Conservation (phyloP, 2,113 vertebrate species). For the Toxotes chatareus region DNA sequence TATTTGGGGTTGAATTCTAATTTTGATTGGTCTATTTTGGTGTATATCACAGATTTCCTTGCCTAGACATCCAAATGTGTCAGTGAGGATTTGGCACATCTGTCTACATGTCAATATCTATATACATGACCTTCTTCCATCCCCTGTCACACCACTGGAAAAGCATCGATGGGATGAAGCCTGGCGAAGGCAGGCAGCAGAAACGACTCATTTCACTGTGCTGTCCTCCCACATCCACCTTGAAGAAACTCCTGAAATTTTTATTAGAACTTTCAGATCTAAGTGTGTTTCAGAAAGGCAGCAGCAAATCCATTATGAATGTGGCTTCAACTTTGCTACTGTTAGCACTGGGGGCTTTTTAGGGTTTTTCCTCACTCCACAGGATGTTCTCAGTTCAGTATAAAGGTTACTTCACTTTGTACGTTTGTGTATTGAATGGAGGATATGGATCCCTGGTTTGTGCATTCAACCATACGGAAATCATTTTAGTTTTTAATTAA, state of each 20-base stretch:
- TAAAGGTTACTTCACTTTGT: neutral
- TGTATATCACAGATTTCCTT: neutral
- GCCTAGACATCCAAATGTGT: neutral
- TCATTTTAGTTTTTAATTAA: neutral
- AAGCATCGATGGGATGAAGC: conserved; percentile 33
- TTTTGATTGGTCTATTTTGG: neutral
- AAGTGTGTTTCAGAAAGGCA: conserved; percentile 56
- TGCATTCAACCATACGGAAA: neutral
- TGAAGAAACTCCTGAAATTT: conserved; percentile 70
- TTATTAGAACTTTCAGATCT: conserved; percentile 67
- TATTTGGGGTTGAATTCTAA: neutral
- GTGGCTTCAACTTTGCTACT: conserved; percentile 44
- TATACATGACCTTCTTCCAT: conserved; percentile 12
- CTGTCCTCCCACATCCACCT: conserved; percentile 48
- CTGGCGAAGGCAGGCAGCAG: conserved; percentile 9
- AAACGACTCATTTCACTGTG: conserved; percentile 33
- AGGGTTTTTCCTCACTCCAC: conserved; percentile 1
- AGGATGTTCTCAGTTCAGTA: neutral
- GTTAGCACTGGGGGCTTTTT: conserved; percentile 33
- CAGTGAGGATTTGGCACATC: conserved; percentile 17
- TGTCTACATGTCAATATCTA: conserved; percentile 2
- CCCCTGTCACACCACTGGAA: conserved; percentile 4
- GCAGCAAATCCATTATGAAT: conserved; percentile 75
- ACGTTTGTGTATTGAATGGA: neutral
- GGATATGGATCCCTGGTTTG: neutral